These are phyloP conservation scores for Drosophila equinoxialis DNA, from an alignment of 1,140 invertebrate genomes.

Conservation along the genomic window DNA sequence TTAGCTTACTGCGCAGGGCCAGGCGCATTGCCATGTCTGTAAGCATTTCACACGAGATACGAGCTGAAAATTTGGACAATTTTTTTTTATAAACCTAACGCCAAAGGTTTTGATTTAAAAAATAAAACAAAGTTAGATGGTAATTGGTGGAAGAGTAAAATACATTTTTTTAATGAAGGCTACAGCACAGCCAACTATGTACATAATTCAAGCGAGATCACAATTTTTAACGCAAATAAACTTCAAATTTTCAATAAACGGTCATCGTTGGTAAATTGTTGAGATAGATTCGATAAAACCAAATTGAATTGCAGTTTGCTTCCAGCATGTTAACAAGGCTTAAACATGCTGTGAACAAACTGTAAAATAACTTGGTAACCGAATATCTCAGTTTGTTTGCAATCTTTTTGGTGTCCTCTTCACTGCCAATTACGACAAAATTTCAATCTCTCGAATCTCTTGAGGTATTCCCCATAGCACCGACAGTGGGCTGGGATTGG, in stretches of 20 bases:
- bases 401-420: not conserved
- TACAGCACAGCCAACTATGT: constrained; percentile 1
- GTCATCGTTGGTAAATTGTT: not conserved
- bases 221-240: not conserved
- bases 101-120: not conserved
- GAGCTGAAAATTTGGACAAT: not conserved
- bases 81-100: not conserved
- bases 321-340: not conserved
- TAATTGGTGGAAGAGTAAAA: constrained; percentile 4
- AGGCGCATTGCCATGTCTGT: not conserved
- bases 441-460: constrained; percentile 6
- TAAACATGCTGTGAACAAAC: not conserved
- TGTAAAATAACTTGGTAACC: not conserved
- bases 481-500: not conserved
- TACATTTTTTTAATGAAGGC: constrained; percentile 1
- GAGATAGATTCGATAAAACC: not conserved
- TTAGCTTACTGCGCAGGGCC: not conserved
- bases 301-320: constrained; percentile 16
- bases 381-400: not conserved
- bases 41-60: not conserved
- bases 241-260: not conserved
- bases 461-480: not conserved
- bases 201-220: not conserved
- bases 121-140: not conserved
- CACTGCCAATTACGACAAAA: constrained; percentile 1